Evolutionary conservation across 1,140 invertebrate genomes (phyloP).

Genomic region (Battus philenor): DNA sequence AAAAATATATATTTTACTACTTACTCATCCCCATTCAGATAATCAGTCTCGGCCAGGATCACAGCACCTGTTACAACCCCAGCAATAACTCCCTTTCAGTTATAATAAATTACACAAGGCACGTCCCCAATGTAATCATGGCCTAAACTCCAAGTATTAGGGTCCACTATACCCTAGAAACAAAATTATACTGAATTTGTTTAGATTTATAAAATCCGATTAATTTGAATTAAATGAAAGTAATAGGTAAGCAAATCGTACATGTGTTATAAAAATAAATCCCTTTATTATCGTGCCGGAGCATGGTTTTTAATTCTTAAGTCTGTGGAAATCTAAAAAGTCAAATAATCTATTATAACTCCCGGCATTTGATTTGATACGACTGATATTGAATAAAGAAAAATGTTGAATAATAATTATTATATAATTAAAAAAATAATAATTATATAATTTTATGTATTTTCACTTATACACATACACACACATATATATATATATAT

Average conservation of each 20-base stretch:
- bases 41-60: slow-evolving; percentile 16
- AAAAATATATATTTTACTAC: background rate
- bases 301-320: no score
- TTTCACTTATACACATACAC: no score
- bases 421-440: no score
- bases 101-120: slow-evolving; percentile 13
- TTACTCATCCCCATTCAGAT: slow-evolving; percentile 15
- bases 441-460: no score
- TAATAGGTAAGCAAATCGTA: slow-evolving; percentile 7
- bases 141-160: background rate
- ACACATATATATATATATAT: no score
- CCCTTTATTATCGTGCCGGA: no score
- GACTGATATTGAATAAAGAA: no score
- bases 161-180: background rate
- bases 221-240: slow-evolving; percentile 17
- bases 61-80: slow-evolving; percentile 19
- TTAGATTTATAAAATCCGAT: slow-evolving; percentile 18
- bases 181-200: background rate
- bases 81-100: slow-evolving; percentile 8
- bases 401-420: no score
- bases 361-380: no score
- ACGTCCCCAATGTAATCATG: background rate
- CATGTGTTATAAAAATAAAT: no score
- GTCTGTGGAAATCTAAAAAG: no score
- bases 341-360: no score